phyloP scores from a whole-genome alignment of 2,113 vertebrate species.

The Cottus gobio region DNA sequence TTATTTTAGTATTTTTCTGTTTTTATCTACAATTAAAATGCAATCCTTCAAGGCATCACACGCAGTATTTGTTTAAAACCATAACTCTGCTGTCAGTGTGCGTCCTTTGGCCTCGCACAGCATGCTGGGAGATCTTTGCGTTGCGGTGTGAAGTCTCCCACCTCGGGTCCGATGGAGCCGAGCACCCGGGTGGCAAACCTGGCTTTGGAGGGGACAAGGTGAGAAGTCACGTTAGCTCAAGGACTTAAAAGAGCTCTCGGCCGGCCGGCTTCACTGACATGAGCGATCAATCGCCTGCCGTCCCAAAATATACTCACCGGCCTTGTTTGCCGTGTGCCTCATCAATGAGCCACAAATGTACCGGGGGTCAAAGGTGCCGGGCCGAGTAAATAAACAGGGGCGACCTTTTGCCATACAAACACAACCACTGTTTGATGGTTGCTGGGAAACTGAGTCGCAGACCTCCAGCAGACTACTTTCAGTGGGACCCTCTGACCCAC shows the following conservation, averaged over 20 bases:
- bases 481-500: not conserved
- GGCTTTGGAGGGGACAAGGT: constrained; percentile 20
- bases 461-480: not conserved
- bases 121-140: not conserved
- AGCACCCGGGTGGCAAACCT: constrained; percentile 34
- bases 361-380: constrained; percentile 14
- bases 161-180: constrained; percentile 12
- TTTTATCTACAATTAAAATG: not conserved
- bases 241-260: constrained; percentile 21
- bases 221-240: constrained; percentile 34
- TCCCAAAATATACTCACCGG: not conserved
- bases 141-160: constrained; percentile 43
- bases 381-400: constrained; percentile 7
- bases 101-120: not conserved
- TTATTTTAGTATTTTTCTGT: not conserved
- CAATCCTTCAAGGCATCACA: not conserved
- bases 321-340: constrained; percentile 1
- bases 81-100: not conserved
- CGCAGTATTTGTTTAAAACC: not conserved
- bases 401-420: constrained; percentile 12
- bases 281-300: constrained; percentile 5
- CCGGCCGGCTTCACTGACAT: not conserved
- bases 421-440: constrained; percentile 33
- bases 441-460: constrained; percentile 26
- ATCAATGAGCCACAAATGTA: constrained; percentile 7